Conservation (phyloP, 2,797 vertebrate species). For the Dicrostonyx torquatus region DNA sequence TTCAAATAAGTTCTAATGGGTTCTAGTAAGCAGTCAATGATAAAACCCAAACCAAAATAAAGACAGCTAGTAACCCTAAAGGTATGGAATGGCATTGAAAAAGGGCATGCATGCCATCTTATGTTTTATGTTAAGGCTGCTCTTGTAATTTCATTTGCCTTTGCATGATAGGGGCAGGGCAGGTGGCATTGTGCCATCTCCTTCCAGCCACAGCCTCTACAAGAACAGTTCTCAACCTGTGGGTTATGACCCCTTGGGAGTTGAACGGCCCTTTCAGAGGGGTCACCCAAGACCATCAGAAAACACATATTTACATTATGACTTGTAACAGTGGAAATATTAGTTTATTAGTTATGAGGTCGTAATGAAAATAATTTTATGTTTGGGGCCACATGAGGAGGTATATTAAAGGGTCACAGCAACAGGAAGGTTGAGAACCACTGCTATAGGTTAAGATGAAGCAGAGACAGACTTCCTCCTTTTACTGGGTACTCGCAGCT, state of each 20-base stretch:
- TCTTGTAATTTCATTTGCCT: background rate
- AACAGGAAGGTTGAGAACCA: too few species aligned
- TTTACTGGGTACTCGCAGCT: background rate
- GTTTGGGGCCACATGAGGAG: too few species aligned
- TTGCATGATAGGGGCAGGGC: background rate
- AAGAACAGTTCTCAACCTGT: too few species aligned
- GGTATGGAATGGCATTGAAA: background rate
- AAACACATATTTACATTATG: too few species aligned
- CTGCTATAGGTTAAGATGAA: background rate
- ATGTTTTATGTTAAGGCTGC: background rate
- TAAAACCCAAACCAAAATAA: background rate
- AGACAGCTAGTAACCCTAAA: background rate
- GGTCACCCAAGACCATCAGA: too few species aligned
- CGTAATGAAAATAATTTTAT: too few species aligned
- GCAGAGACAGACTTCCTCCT: background rate
- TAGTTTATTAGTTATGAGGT: too few species aligned
- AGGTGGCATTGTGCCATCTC: background rate
- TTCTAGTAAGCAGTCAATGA: background rate
- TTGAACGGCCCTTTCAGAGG: too few species aligned
- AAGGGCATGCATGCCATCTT: background rate
- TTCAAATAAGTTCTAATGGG: background rate
- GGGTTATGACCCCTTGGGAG: too few species aligned
- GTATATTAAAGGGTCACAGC: too few species aligned
- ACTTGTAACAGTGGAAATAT: too few species aligned
- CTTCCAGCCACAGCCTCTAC: background rate